A percentile compares a stretch with the other conserved stretches of the same genome.
These are phyloP conservation scores for Nothobranchius kuhntae DNA, from an alignment of 2,113 vertebrate species.

Conservation along the genomic window DNA sequence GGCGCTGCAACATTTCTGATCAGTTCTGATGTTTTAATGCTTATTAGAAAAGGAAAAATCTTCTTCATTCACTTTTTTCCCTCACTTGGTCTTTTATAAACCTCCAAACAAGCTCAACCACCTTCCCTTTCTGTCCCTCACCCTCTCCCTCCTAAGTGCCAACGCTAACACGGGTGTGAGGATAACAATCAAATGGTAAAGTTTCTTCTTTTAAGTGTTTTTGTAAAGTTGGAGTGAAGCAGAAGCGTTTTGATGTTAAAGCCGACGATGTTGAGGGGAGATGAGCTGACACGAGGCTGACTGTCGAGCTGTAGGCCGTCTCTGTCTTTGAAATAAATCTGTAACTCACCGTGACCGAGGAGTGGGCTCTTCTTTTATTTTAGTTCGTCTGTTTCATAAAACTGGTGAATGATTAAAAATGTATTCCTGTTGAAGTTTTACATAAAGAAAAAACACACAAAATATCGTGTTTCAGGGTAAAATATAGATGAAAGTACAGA, in stretches of 20 bases:
- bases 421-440: too few relatives aligned
- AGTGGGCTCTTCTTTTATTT: background rate
- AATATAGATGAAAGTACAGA: too few relatives aligned
- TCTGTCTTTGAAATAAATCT: slow-evolving; percentile 67
- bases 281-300: slow-evolving; percentile 3
- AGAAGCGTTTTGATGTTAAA: slow-evolving; percentile 47
- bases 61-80: slow-evolving; percentile 19
- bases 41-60: background rate
- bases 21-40: slow-evolving; percentile 8
- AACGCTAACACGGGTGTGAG: background rate
- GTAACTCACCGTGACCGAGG: slow-evolving; percentile 30
- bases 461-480: too few relatives aligned
- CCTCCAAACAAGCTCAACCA: background rate
- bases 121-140: slow-evolving; percentile 10
- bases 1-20: slow-evolving; percentile 9
- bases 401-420: too few relatives aligned
- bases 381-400: too few relatives aligned
- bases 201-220: slow-evolving; percentile 25
- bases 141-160: slow-evolving; percentile 20
- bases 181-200: background rate
- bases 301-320: slow-evolving; percentile 10
- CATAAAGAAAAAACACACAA: too few relatives aligned
- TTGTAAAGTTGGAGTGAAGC: slow-evolving; percentile 48
- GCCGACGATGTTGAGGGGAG: slow-evolving; percentile 26
- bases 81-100: slow-evolving; percentile 6